Percentiles rank a stretch among this genome's conserved stretches.
These are phyloP conservation scores for Beroe forskalii DNA, from an alignment of 37 sponge, comb jelly and placozoan species.

Conservation along the genomic window DNA sequence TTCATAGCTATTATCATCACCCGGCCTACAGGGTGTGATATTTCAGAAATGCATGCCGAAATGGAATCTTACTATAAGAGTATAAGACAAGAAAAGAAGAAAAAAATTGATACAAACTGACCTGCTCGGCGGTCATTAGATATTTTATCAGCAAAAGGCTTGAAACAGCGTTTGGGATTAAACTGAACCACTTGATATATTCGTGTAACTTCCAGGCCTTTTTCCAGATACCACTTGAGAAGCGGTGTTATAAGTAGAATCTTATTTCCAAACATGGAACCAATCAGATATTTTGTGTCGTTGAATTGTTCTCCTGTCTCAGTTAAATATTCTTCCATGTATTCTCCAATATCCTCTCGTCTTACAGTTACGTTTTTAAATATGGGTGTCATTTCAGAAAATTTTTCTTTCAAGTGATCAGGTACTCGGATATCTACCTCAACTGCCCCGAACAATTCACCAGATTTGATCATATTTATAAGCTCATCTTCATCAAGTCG, in stretches of 20 bases:
- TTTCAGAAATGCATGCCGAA: not conserved
- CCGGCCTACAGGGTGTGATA: not conserved
- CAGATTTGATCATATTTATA: not conserved
- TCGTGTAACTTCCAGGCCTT: not conserved
- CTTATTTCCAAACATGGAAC: constrained; percentile 1
- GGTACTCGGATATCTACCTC: not conserved
- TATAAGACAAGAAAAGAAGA: no score
- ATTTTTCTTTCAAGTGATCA: not conserved
- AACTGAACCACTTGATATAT: constrained; percentile 6
- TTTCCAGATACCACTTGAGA: not conserved
- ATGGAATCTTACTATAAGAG: not conserved
- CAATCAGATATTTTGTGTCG: not conserved
- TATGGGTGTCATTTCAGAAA: not conserved
- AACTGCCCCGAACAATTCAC: not conserved
- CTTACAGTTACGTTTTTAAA: not conserved
- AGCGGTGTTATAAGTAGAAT: not conserved
- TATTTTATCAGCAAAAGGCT: not conserved
- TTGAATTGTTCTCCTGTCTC: not conserved
- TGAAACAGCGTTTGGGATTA: not conserved
- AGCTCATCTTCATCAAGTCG: not conserved
- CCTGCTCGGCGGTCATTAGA: constrained; percentile 22
- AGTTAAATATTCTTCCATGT: not conserved
- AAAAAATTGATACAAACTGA: not conserved
- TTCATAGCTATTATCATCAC: no score
- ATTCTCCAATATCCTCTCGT: not conserved